Evolutionary conservation across 2,888 invertebrate species (phyloP).

Genomic region (Seladonia tumulorum): DNA sequence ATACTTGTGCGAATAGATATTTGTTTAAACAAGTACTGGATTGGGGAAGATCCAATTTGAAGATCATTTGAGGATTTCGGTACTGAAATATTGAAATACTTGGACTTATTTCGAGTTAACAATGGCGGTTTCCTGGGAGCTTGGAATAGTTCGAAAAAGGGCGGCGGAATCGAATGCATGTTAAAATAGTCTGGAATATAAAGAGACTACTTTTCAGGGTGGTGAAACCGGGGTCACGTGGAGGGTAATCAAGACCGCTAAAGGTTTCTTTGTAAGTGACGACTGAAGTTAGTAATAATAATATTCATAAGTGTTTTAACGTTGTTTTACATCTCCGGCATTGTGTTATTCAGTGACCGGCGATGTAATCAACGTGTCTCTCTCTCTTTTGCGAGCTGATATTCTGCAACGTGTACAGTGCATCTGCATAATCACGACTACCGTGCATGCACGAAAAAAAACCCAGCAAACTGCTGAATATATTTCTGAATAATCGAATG

Average conservation of each 20-base stretch:
- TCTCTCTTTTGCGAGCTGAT: neutral
- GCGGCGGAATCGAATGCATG: neutral
- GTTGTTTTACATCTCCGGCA: neutral
- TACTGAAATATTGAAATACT: no score
- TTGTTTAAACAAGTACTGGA: no score
- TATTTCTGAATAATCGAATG: neutral
- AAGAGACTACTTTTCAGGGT: neutral
- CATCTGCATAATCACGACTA: neutral
- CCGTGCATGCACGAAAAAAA: neutral
- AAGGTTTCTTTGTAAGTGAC: neutral
- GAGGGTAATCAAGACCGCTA: neutral
- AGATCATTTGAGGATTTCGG: no score
- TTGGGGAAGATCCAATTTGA: no score
- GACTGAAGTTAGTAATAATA: neutral
- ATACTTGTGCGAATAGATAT: no score
- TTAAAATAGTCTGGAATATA: neutral
- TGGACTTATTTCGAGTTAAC: no score
- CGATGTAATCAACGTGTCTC: neutral
- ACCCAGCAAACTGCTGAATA: neutral
- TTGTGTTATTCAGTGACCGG: slow-evolving; percentile 12
- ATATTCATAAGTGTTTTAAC: slow-evolving; percentile 10
- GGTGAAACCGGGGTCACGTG: neutral
- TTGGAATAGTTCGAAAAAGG: no score
- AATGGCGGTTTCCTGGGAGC: no score
- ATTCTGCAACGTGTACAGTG: neutral